Evolutionary conservation across 2,888 invertebrate species (phyloP), one percentile per base, ranked within the genome.

Genomic region (Hydrotaea cyrtoneurina): DNA sequence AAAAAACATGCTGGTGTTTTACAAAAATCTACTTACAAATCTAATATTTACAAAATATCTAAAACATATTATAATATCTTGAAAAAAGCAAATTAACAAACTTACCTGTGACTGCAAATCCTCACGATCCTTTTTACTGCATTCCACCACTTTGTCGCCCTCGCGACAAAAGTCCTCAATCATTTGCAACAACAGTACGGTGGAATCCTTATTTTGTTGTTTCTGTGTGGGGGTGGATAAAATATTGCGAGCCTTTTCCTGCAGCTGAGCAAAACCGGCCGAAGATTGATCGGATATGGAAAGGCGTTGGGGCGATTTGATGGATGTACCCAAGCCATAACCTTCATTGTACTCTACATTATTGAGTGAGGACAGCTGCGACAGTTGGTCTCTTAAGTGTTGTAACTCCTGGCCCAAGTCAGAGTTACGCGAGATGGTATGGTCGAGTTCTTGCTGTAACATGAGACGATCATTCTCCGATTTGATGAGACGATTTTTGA

Each of bases 51-150:
- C 50, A 50, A n/a, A 43, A 13, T 50, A 50, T 50, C n/a, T n/a
- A n/a, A n/a, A 50, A 11, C 15, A 31, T 4, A 31, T 31, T 31
- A n/a, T 31, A 31, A 31, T 31, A 31, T 31, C 7, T 10, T 2
- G 11, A 43, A 43, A 43, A 10, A 10, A 43, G 11, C 3, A 10
- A 43, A 43, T 7, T 31, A 19, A 55, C 15, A 36, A 21, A 81
- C 89, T 92, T 90, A 96, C 96, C 95, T 97, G 96, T 82, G 95
- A 94, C 66, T 95, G 94, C 86, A 96, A 92, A 90, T 97, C 97
- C 86, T 95, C 95, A 26, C 94, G 93, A 87, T 96, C 96, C 72
- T 93, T 93, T 87, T 94, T 94, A 53, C 95, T 93, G 39, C 93
- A 94, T 78, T 96, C 96, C 13, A 95, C 91, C 80, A 96, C 94